Base-by-base conservation (phyloP, 2,888 invertebrate species). In the Erebia epiphron region DNA sequence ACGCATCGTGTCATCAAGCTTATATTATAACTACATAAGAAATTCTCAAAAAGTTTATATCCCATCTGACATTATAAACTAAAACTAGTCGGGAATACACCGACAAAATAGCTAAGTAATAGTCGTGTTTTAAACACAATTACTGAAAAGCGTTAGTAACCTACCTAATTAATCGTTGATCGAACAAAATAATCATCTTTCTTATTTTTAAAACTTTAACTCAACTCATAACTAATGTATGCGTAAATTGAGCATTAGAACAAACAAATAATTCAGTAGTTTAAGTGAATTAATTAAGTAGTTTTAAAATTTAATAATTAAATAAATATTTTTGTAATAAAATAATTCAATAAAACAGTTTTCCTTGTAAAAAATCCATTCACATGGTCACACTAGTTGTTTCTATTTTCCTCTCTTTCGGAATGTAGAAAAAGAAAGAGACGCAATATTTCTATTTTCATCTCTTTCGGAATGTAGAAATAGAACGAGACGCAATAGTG, bases 261-360 rank as follows among this genome's bases (percentile, higher is more conserved):
- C 35, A 35, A 58, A 41, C 14, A 8, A n/a, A 35, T 41, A 58
- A 26, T 52, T 63, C 52, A 26, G 21, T 63, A 10, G 26, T 63
- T 26, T 50, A 63, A 52, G 61, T 43, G 18, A 43, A 5, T 26
- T 26, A 63, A 63, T 43, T 43, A 43, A 43, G 0, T 46, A 18
- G 16, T 61, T 58, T 61, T 43, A 43, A 46, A 61, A 61, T 46
- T 13, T 49, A 62, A 46, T 62, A 21, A 62, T 14, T 62, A 46
- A 9, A 16, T 13, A 49, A 46, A 5, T 46, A 60, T 60, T 46
- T 10, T 46, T 61, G 35, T 61, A 2, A 41, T 60, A 41, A n/a
- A 41, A 18, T 54, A 46, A 61, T 13, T 13, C 10, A 60, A 60
- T 16, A 41, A 41, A 13, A 26, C 14, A 13, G 18, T 16, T 4